A percentile compares a stretch with the other conserved stretches of the same genome.
Evolutionary conservation across 2,888 invertebrate species (phyloP).

Genomic region (Nomada fucata): DNA sequence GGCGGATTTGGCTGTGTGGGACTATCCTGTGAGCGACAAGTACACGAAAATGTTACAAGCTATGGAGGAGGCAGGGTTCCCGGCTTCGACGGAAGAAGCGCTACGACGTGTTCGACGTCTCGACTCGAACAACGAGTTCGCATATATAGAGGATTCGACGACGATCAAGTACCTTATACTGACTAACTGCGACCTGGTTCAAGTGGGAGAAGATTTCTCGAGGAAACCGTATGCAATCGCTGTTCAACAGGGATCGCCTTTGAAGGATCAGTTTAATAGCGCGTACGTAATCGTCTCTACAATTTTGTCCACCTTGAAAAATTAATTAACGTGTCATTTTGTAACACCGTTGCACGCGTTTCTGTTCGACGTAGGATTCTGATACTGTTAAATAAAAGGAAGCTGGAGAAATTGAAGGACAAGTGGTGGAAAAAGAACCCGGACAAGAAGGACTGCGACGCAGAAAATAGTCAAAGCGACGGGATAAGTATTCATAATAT

Average conservation of each 20-base stretch:
- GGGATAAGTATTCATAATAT: constrained; percentile 99
- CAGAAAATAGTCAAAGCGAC: constrained; percentile 96
- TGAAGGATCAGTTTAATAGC: constrained; percentile 97
- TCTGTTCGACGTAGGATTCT: constrained; percentile 89
- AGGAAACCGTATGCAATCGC: constrained; percentile 98
- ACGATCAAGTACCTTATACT: constrained; percentile 93
- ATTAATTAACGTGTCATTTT: not conserved
- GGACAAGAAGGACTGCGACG: constrained; percentile 90
- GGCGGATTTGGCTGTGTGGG: constrained; percentile 98
- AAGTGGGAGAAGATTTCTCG: constrained; percentile 98
- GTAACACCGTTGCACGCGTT: not conserved
- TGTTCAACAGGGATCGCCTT: constrained; percentile 97
- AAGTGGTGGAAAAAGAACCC: constrained; percentile 98
- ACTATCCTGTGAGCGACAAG: constrained; percentile 99
- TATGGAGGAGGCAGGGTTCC: constrained; percentile 93
- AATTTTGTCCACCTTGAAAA: not conserved
- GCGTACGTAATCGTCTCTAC: constrained; percentile 88
- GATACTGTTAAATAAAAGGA: constrained; percentile 95
- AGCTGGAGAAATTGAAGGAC: constrained; percentile 96
- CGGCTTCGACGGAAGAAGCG: constrained; percentile 92
- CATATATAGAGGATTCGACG: constrained; percentile 97
- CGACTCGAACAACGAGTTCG: constrained; percentile 93
- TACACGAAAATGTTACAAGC: constrained; percentile 99
- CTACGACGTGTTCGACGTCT: constrained; percentile 89
- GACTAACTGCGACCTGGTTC: constrained; percentile 94